Conservation (phyloP, 2,888 invertebrate species). For the Nasonovia ribisnigri region DNA sequence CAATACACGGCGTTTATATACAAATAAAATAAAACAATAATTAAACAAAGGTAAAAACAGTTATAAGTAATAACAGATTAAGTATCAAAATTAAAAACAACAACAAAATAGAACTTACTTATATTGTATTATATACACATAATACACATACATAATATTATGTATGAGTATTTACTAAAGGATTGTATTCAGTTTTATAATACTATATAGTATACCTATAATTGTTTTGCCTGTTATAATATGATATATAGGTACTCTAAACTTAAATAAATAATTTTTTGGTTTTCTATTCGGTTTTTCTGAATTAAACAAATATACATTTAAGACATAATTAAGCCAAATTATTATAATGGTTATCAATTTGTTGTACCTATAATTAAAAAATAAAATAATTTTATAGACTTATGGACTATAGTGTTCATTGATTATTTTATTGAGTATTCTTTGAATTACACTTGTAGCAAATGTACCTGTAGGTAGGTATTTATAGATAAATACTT, state of each 20-base stretch:
- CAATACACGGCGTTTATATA: no score
- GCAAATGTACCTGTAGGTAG: no score
- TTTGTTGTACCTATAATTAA: not conserved
- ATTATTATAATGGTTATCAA: not conserved
- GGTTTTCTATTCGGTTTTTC: not conserved
- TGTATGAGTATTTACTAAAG: not conserved
- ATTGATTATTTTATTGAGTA: not conserved
- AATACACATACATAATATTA: not conserved
- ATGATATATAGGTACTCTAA: not conserved
- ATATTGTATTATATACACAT: not conserved
- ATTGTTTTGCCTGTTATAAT: no score
- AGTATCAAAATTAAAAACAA: no score
- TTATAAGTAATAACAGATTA: no score
- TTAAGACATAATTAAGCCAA: not conserved
- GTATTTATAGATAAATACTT: not conserved
- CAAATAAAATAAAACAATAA: no score
- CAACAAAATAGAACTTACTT: no score
- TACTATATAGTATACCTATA: not conserved
- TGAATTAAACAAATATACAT: not conserved
- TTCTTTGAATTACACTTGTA: not conserved
- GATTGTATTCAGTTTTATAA: not conserved
- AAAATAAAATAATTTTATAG: not conserved
- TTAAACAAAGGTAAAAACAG: no score
- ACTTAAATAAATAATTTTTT: not conserved
- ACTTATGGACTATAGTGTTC: not conserved